These are phyloP conservation scores for Lasiurus borealis DNA, from an alignment of 2,113 vertebrate species.

Conservation along the genomic window DNA sequence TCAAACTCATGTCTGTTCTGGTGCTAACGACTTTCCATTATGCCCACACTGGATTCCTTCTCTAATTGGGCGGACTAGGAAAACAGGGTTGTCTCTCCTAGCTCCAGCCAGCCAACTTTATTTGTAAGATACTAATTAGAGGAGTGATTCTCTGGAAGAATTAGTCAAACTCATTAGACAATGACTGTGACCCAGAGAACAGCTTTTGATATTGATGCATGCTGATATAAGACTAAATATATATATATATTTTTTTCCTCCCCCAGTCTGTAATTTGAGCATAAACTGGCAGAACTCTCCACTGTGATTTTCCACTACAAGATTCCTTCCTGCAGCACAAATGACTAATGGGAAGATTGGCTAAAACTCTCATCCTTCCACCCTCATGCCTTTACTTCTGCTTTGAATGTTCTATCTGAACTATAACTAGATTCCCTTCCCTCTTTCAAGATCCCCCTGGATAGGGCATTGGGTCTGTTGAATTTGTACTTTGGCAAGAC, in stretches of 20 bases:
- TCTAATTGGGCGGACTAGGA: background rate
- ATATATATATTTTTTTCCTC: background rate
- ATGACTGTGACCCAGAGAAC: background rate
- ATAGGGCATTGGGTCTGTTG: background rate
- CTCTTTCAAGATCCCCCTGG: background rate
- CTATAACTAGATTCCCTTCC: background rate
- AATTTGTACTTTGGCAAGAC: background rate
- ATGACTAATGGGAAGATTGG: background rate
- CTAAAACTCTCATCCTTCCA: background rate
- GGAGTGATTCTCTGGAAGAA: slow-evolving; percentile 12
- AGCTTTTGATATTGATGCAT: background rate
- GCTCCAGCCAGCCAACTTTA: background rate
- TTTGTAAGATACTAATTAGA: background rate
- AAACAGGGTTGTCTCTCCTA: background rate
- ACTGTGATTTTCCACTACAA: background rate
- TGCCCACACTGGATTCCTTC: background rate
- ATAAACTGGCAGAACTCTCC: background rate
- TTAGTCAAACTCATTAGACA: slow-evolving; percentile 14
- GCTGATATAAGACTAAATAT: background rate
- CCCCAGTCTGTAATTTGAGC: background rate
- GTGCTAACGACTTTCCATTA: slow-evolving; percentile 4
- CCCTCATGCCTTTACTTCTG: background rate
- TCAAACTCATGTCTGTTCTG: background rate
- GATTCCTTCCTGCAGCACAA: background rate
- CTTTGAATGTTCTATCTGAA: background rate